Evolutionary conservation across 2,797 vertebrate genomes (phyloP).

Genomic region (Mormyrus hasselquistii): DNA sequence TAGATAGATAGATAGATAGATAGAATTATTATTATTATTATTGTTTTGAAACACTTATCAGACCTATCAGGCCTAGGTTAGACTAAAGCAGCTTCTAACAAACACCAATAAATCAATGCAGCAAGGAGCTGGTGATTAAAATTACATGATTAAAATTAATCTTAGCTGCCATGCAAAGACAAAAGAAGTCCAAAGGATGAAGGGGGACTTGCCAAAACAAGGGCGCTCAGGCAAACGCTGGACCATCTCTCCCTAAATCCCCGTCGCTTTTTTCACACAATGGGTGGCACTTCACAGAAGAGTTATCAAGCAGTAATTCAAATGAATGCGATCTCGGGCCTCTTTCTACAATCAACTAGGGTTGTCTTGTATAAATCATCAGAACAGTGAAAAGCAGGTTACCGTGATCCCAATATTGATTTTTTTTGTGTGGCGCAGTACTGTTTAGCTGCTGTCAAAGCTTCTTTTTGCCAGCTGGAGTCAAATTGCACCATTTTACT

Average conservation of each 20-base stretch:
- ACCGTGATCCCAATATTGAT: constrained; percentile 88
- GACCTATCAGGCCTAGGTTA: not conserved
- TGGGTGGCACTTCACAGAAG: constrained; percentile 43
- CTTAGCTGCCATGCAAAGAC: not conserved
- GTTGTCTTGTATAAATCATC: constrained; percentile 62
- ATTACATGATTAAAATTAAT: not conserved
- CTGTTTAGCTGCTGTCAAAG: constrained; percentile 94
- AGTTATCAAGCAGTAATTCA: constrained; percentile 19
- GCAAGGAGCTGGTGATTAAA: not conserved
- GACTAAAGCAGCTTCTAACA: not conserved
- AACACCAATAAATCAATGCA: not conserved
- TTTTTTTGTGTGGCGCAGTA: constrained; percentile 83
- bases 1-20: not conserved
- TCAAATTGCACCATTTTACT: constrained; percentile 99
- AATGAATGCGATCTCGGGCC: constrained; percentile 20
- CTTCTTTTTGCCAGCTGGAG: constrained; percentile 96
- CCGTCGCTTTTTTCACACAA: not conserved
- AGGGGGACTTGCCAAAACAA: not conserved
- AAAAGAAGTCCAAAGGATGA: not conserved
- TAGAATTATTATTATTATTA: no score
- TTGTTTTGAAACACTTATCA: not conserved
- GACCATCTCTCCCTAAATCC: not conserved
- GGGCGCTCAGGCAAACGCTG: not conserved
- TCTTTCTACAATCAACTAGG: constrained; percentile 28
- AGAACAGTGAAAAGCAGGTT: constrained; percentile 73